Evolutionary conservation across 2,797 vertebrate genomes (phyloP).

Genomic region (Falco columbarius): DNA sequence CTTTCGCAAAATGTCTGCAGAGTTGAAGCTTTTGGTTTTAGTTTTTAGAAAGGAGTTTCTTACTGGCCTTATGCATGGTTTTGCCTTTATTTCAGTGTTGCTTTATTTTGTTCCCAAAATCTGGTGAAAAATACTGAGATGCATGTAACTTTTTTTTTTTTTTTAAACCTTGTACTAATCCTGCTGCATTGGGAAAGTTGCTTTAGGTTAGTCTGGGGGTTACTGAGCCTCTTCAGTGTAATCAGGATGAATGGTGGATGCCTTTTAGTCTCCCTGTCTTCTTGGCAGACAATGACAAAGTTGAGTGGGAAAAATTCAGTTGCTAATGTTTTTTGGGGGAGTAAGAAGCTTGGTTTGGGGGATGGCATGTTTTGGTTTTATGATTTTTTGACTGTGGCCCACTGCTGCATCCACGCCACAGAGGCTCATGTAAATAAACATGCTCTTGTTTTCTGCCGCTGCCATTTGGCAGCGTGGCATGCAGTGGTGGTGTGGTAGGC

Average conservation of each 20-base stretch:
- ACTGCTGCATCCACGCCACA: not conserved
- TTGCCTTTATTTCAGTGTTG: not conserved
- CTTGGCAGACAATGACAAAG: not conserved
- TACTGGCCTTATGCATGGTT: not conserved
- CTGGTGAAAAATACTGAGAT: not conserved
- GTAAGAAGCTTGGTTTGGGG: not conserved
- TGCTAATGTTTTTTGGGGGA: not conserved
- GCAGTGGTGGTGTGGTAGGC: not conserved
- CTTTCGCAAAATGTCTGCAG: not conserved
- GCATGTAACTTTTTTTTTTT: not conserved
- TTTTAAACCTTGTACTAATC: not conserved
- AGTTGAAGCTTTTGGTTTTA: not conserved
- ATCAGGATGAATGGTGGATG: not conserved
- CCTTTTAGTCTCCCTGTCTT: not conserved
- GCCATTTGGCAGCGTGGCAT: not conserved
- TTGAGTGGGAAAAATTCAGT: not conserved
- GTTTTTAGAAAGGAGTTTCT: not conserved
- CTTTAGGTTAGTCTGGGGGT: not conserved
- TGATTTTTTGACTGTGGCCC: not conserved
- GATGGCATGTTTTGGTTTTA: accelerated
- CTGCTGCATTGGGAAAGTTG: not conserved
- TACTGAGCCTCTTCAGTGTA: not conserved
- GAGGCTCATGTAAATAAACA: not conserved
- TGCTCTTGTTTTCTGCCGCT: accelerated
- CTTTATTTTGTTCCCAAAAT: not conserved